phyloP scores from a whole-genome alignment of 2,797 vertebrate species.

The Bradypodion ventrale region DNA sequence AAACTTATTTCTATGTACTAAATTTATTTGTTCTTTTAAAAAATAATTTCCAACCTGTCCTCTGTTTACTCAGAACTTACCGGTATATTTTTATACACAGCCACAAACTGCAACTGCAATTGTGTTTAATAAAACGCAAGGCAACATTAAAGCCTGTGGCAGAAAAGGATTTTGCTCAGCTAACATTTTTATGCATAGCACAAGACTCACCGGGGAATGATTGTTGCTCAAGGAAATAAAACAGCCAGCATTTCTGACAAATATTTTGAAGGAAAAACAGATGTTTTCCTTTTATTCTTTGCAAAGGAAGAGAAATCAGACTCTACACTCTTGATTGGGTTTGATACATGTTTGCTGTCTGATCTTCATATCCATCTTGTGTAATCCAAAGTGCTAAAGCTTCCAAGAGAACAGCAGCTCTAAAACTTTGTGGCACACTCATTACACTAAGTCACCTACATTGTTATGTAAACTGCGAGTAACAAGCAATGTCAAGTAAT shows the following conservation, averaged over 20 bases:
- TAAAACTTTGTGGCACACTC: background rate
- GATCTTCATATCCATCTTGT: background rate
- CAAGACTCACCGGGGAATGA: slow-evolving; percentile 49
- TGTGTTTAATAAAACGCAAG: slow-evolving; percentile 19
- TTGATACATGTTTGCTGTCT: slow-evolving; percentile 20
- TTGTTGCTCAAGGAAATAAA: slow-evolving; percentile 29
- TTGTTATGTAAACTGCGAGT: too few relatives aligned
- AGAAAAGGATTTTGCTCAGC: slow-evolving; percentile 44
- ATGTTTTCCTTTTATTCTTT: slow-evolving; percentile 47
- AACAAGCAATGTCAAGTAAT: too few relatives aligned
- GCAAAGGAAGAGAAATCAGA: slow-evolving; percentile 47
- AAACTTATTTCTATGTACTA: too few relatives aligned
- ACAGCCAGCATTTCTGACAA: slow-evolving; percentile 45
- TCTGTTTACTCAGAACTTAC: slow-evolving; percentile 30
- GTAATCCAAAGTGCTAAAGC: background rate
- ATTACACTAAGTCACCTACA: background rate
- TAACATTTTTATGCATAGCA: slow-evolving; percentile 11
- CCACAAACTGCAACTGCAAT: slow-evolving; percentile 14
- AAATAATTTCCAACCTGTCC: background rate
- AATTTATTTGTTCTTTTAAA: too few relatives aligned
- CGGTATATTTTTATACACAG: slow-evolving; percentile 40
- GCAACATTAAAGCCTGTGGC: slow-evolving; percentile 32
- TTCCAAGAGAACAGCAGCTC: background rate
- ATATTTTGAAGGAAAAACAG: slow-evolving; percentile 55
- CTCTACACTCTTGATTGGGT: slow-evolving; percentile 33